Evolutionary conservation across 2,888 invertebrate species (phyloP).

Genomic region (Vanessa cardui): DNA sequence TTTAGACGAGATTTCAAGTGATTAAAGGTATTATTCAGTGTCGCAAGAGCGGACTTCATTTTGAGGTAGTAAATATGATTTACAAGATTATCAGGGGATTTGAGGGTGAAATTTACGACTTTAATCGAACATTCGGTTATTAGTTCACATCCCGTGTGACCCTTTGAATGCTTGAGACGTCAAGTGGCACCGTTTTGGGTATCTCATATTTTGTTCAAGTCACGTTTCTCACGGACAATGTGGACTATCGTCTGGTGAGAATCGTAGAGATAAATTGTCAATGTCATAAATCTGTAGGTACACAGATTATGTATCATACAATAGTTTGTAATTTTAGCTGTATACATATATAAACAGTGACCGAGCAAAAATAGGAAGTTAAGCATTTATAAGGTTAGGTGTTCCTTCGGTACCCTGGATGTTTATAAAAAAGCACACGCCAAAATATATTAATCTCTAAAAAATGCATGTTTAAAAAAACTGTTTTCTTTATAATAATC

Average conservation of each 20-base stretch:
- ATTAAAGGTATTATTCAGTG: slow-evolving; percentile 23
- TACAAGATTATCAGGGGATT: slow-evolving; percentile 38
- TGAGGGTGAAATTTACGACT: slow-evolving; percentile 42
- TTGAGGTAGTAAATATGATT: slow-evolving; percentile 24
- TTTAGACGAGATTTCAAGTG: slow-evolving; percentile 15
- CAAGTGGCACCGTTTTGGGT: slow-evolving; percentile 44
- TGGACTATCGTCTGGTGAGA: slow-evolving; percentile 22
- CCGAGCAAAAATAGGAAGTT: too few species aligned
- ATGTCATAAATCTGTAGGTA: too few species aligned
- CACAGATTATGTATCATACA: too few species aligned
- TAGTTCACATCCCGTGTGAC: slow-evolving; percentile 48
- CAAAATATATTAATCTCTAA: too few species aligned
- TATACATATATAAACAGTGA: too few species aligned
- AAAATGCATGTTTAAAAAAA: too few species aligned
- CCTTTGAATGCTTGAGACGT: slow-evolving; percentile 40
- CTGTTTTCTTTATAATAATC: too few species aligned
- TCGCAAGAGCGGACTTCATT: background rate
- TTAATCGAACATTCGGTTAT: slow-evolving; percentile 46
- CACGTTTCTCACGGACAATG: slow-evolving; percentile 36
- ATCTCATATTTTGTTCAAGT: slow-evolving; percentile 37
- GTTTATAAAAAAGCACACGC: too few species aligned
- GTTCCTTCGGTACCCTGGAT: too few species aligned
- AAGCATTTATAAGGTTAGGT: too few species aligned
- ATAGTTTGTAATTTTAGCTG: too few species aligned
- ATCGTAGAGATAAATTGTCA: slow-evolving; percentile 25